These are phyloP conservation scores for Lepidonotus clava DNA, from an alignment of 2,888 invertebrate species.

Conservation along the genomic window DNA sequence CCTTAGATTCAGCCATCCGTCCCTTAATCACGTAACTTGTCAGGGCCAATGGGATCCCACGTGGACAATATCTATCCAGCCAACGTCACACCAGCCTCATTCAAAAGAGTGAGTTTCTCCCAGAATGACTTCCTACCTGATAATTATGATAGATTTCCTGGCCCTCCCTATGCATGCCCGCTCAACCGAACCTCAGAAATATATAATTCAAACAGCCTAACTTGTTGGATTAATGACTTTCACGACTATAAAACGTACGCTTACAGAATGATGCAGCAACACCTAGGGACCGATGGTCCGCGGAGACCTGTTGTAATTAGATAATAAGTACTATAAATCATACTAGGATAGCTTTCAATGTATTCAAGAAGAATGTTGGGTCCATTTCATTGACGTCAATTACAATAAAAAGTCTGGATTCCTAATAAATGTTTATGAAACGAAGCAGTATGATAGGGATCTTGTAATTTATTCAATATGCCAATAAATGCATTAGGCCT, in stretches of 20 bases:
- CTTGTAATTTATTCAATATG: background rate
- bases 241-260: background rate
- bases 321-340: background rate
- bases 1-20: slow-evolving; percentile 12
- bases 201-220: background rate
- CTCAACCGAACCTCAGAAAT: background rate
- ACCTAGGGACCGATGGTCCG: background rate
- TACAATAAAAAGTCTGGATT: background rate
- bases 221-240: background rate
- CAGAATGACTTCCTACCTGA: background rate
- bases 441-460: background rate
- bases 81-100: background rate
- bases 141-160: slow-evolving; percentile 20
- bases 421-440: background rate
- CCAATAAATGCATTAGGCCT: background rate
- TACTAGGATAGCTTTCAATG: background rate
- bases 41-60: slow-evolving; percentile 42
- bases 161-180: background rate
- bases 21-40: slow-evolving; percentile 34
- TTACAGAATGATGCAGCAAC: background rate
- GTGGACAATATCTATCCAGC: slow-evolving; percentile 9
- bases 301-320: background rate
- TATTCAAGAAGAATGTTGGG: background rate
- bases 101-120: background rate
- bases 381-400: background rate